These are phyloP conservation scores for Malacoraja senta DNA, from an alignment of 2,797 vertebrate genomes.

Conservation along the genomic window DNA sequence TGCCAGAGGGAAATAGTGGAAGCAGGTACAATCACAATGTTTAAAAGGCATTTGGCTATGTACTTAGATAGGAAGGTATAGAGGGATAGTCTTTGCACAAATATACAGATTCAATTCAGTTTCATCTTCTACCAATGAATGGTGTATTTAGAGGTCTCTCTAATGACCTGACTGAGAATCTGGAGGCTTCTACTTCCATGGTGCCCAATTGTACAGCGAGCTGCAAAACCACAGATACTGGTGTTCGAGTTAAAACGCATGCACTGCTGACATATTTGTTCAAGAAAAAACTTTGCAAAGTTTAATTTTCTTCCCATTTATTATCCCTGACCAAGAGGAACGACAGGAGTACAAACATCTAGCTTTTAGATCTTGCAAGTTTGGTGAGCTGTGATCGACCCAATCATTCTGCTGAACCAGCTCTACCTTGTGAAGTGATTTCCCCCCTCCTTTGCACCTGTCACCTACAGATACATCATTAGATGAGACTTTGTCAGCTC, in stretches of 20 bases:
- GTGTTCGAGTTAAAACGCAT: background rate
- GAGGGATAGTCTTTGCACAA: background rate
- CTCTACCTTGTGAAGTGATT: background rate
- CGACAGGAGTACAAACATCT: background rate
- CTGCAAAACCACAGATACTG: background rate
- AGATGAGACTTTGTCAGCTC: background rate
- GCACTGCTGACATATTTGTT: background rate
- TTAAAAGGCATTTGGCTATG: too few relatives aligned
- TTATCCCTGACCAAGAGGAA: background rate
- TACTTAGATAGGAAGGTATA: too few relatives aligned
- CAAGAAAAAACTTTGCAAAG: background rate
- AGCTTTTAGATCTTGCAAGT: background rate
- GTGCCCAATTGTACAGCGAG: background rate
- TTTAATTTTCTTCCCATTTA: background rate
- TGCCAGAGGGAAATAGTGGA: too few relatives aligned
- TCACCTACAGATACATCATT: background rate
- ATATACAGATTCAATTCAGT: background rate
- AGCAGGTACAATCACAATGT: too few relatives aligned
- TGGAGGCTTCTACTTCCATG: background rate
- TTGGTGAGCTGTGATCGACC: background rate
- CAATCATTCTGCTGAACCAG: background rate
- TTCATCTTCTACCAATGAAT: too few relatives aligned
- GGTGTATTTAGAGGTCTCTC: background rate
- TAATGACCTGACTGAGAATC: background rate
- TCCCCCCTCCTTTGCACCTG: background rate